Evolutionary conservation across 2,113 vertebrate species (phyloP), one percentile per base, ranked within the genome.

Genomic region (Periophthalmus modestus): DNA sequence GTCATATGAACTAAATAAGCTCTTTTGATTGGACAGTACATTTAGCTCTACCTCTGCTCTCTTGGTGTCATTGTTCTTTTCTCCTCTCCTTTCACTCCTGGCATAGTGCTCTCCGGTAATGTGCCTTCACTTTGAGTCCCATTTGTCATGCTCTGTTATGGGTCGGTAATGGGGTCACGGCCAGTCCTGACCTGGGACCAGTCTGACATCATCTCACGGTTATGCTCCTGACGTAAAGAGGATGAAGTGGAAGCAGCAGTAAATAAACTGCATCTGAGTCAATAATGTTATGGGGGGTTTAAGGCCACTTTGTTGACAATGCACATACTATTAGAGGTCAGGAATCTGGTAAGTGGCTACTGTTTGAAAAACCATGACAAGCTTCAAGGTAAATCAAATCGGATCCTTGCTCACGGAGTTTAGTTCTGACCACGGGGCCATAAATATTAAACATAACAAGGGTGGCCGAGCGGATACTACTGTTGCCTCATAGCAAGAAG

Each of bases 101-200:
- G 87, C 85, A 69, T 83, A 79, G 80, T 66, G 48, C 62, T 76
- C 68, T 69, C 48, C 23, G 57, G 77, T 74, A 83, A 82, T 73
- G 81, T 33, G 54, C 65, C 39, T 75, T 59, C 77, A 80, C 79
- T 71, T 81, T 70, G 73, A 15, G 82, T 77, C 78, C 80, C 74
- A 90, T 92, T 90, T 92, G 86, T 92, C 79, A 87, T 71, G 75
- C 82, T 75, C 71, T 63, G 83, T 88, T 88, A 88, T 78, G 21
- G 61, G 65, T 52, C 57, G 12, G 58, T 81, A 83, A 83, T 74
- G 78, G 34, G 61, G 70, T 73, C 69, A 43, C 7, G 55, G 62
- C 68, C 66, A 16, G 66, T 67, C 62, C 66, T 59, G 70, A 85
- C 71, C 76, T 69, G 58, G 71, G 66, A 79, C 36, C 18, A 13